Base-by-base conservation (phyloP, 2,888 invertebrate species). In the Anticlea derivata region DNA sequence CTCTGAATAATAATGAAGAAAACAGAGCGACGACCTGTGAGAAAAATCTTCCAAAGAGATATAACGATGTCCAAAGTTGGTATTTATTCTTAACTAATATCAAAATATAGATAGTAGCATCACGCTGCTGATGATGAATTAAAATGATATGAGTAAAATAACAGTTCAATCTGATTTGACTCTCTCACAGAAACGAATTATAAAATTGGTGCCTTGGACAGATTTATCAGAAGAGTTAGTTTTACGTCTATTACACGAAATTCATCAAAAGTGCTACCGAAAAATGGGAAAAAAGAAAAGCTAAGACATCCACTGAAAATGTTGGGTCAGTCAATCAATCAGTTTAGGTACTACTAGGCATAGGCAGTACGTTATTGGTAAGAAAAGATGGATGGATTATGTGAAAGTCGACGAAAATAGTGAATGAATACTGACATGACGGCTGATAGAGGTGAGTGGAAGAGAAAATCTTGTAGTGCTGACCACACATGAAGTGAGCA, bases 221-320 rank as follows among this genome's bases (percentile, higher is more conserved):
- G 37, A 41, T 45, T 49, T 38, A 29, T 56, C 12, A 56, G 48
- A 40, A 47, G 24, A 13, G 26, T 41, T 6, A 34, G 22, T 22
- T 8, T 38, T 11, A 11, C 24, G 1, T 37, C 30, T 5, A 13
- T 30, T 1, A 12, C 7, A 33, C 2, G 10, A 1, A 30, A 10
- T 12, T 17, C 33, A 24, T 43, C 43, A 0, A 23, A 12, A 13
- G 10, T 6, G 3, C 7, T 31, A n/a, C 1, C 7, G 23, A 1
- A 37, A 17, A 11, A 13, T 7, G 7, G 0, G 13, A n/a, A 24
- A 7, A 7, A 31, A n/a, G 6, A 30, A 7, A 35, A 40, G 13
- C 22, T 7, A 22, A 11, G 12, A 17, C 17, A 17, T 17, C 2
- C 17, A 17, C 4, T 17, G 17, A 17, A 17, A 17, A 17, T 17